phyloP scores from a whole-genome alignment of 1,140 invertebrate genomes.

The Drosophila repleta region DNA sequence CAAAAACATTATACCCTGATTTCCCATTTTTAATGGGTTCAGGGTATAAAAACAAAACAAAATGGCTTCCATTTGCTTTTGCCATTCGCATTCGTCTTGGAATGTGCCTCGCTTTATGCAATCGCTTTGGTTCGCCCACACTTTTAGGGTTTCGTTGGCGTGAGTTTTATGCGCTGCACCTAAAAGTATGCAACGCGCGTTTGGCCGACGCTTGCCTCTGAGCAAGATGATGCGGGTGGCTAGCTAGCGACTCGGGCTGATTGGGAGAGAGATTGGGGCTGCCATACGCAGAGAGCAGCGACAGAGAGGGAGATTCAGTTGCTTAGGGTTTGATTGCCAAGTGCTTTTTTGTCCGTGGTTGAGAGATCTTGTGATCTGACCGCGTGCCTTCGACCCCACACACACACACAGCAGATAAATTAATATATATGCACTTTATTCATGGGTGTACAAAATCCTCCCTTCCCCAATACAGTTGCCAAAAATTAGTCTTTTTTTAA shows the following conservation, averaged over 20 bases:
- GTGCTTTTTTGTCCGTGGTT: constrained; percentile 28
- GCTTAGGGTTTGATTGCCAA: constrained; percentile 42
- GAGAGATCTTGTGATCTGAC: constrained; percentile 70
- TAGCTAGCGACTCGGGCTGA: too few relatives aligned
- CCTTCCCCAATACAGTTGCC: constrained; percentile 8
- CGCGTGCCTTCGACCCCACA: constrained; percentile 44
- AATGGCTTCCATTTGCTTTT: constrained; percentile 23
- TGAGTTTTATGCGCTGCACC: constrained; percentile 30
- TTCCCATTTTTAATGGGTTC: not conserved
- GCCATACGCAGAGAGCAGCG: too few relatives aligned
- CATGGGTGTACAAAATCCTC: not conserved
- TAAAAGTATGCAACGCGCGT: constrained; percentile 66
- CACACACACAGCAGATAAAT: not conserved
- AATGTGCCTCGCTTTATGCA: constrained; percentile 34
- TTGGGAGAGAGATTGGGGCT: too few relatives aligned
- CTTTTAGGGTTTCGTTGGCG: constrained; percentile 40
- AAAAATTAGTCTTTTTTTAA: constrained; percentile 16
- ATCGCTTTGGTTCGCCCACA: constrained; percentile 31
- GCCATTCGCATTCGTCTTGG: not conserved
- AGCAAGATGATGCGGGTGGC: not conserved
- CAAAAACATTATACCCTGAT: too few relatives aligned
- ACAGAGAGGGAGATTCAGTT: not conserved
- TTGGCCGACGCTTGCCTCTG: not conserved
- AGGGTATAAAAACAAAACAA: not conserved
- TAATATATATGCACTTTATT: not conserved